Percentiles rank a stretch among this genome's conserved stretches.
Conservation (phyloP, 2,888 invertebrate species). For the Drosophila mercatorum region DNA sequence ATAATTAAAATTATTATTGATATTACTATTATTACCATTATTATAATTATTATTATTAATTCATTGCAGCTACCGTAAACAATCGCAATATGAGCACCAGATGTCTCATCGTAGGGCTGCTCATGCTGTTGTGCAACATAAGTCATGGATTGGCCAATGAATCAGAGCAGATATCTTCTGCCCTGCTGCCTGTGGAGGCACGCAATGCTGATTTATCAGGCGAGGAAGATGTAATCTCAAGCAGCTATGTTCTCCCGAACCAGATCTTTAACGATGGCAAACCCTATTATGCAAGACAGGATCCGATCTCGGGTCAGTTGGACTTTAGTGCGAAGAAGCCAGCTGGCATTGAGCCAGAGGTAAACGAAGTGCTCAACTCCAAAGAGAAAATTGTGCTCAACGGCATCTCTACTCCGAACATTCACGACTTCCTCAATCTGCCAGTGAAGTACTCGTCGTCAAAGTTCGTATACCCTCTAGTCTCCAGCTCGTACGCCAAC, state of each 20-base stretch:
- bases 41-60: neutral
- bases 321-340: conserved; percentile 87
- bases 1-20: too few species aligned
- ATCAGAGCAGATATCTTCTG: conserved; percentile 64
- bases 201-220: conserved; percentile 73
- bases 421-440: conserved; percentile 89
- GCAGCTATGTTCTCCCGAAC: conserved; percentile 85
- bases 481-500: conserved; percentile 90
- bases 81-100: conserved; percentile 44
- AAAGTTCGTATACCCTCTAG: conserved; percentile 89
- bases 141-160: conserved; percentile 8
- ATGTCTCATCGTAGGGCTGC: conserved; percentile 36
- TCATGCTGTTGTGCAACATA: conserved; percentile 34
- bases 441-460: conserved; percentile 89
- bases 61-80: conserved; percentile 2
- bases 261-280: conserved; percentile 89
- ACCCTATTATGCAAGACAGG: conserved; percentile 89
- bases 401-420: conserved; percentile 86
- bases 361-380: conserved; percentile 84
- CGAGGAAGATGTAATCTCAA: conserved; percentile 82
- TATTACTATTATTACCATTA: neutral
- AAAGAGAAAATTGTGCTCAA: conserved; percentile 87
- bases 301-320: conserved; percentile 88
- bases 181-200: conserved; percentile 80
- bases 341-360: conserved; percentile 83